Evolutionary conservation across 2,888 invertebrate genomes (phyloP).

Genomic region (Masnerella sp.): DNA sequence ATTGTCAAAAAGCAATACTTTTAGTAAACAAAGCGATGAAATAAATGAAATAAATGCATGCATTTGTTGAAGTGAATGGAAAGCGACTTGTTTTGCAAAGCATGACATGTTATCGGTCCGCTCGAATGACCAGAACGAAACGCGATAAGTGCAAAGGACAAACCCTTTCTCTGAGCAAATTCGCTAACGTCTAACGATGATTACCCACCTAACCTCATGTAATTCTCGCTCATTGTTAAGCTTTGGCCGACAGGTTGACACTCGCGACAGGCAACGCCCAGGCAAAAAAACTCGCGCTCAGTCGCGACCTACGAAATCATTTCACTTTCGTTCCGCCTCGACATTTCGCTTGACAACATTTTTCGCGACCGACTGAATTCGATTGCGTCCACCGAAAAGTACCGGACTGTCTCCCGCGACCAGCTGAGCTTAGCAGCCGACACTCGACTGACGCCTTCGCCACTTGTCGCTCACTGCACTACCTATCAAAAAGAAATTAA

Average conservation of each 20-base stretch:
- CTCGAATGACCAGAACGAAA: conserved; percentile 15
- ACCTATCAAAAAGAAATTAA: no score
- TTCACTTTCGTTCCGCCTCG: conserved; percentile 69
- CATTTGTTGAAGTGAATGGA: no score
- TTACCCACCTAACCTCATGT: conserved; percentile 74
- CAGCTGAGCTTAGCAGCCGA: conserved; percentile 50
- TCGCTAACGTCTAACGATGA: conserved; percentile 4
- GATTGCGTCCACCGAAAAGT: conserved; percentile 35
- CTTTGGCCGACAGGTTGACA: conserved; percentile 43
- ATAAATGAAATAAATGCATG: no score
- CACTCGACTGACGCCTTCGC: conserved; percentile 2
- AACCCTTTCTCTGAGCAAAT: conserved; percentile 21
- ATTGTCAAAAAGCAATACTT: no score
- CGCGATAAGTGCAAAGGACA: conserved; percentile 15
- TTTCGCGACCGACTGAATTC: conserved; percentile 42
- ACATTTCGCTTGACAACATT: conserved; percentile 60
- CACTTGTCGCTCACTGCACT: background rate
- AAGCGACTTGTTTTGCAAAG: background rate
- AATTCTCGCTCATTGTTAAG: conserved; percentile 71
- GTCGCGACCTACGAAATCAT: conserved; percentile 61
- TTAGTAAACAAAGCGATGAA: no score
- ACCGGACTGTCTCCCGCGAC: conserved; percentile 9
- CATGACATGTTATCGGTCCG: conserved; percentile 21
- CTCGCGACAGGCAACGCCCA: conserved; percentile 68
- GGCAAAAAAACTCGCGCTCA: conserved; percentile 60